phyloP scores from a whole-genome alignment of 2,888 invertebrate genomes.

The Geotrupes spiniger region DNA sequence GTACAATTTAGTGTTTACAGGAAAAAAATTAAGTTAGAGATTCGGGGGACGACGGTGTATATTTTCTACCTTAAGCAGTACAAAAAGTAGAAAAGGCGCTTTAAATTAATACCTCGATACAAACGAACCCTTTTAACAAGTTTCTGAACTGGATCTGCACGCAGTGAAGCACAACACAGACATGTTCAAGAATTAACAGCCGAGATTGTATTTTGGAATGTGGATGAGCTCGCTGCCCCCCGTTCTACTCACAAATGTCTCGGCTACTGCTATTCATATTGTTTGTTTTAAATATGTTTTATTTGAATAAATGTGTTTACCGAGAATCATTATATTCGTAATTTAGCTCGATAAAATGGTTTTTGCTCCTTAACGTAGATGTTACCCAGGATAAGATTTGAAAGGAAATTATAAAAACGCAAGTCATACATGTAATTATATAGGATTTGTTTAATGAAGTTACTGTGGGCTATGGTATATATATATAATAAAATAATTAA shows the following conservation, averaged over 20 bases:
- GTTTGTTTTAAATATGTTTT: slow-evolving; percentile 3
- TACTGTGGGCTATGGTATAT: too few species aligned
- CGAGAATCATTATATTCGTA: too few species aligned
- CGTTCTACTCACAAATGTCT: slow-evolving; percentile 14
- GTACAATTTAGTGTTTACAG: too few species aligned
- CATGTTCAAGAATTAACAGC: slow-evolving; percentile 44
- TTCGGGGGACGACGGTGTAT: slow-evolving; percentile 6
- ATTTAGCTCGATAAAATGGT: not conserved
- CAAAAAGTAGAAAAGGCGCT: slow-evolving; percentile 26
- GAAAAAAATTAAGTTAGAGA: not conserved
- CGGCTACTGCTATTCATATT: slow-evolving; percentile 9
- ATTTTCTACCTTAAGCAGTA: slow-evolving; percentile 6
- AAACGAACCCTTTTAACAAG: slow-evolving; percentile 31
- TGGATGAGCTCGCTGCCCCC: slow-evolving; percentile 32
- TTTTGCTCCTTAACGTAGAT: too few species aligned
- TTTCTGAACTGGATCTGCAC: slow-evolving; percentile 43
- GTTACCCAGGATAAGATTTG: too few species aligned
- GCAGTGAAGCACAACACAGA: slow-evolving; percentile 43
- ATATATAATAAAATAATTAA: too few species aligned
- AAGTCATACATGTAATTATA: too few species aligned
- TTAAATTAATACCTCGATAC: slow-evolving; percentile 31
- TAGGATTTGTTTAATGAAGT: too few species aligned
- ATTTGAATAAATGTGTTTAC: too few species aligned
- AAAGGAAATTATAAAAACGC: too few species aligned
- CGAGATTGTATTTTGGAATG: slow-evolving; percentile 44